Evolutionary conservation across 2,797 vertebrate genomes (phyloP).

Genomic region (Amazonetta brasiliensis): DNA sequence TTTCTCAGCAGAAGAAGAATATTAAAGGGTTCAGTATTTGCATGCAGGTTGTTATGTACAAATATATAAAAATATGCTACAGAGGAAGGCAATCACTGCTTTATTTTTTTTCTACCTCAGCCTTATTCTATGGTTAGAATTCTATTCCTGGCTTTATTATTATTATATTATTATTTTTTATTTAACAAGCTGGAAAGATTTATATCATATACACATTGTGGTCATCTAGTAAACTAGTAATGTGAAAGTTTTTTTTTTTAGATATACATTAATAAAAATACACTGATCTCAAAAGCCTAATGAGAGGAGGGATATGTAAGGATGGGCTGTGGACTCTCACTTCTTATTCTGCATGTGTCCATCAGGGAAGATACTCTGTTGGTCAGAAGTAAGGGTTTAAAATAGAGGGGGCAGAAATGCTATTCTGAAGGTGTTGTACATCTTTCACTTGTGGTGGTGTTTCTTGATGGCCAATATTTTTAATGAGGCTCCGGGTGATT

Average conservation of each 20-base stretch:
- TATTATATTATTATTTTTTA: background rate
- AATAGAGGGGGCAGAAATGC: background rate
- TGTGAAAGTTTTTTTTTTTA: too few relatives aligned
- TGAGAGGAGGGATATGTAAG: background rate
- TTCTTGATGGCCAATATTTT: conserved; percentile 1
- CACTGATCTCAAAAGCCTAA: background rate
- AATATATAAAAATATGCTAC: background rate
- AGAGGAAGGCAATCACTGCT: background rate
- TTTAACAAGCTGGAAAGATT: background rate
- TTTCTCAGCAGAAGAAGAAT: background rate
- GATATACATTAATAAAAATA: background rate
- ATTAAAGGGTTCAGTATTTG: background rate
- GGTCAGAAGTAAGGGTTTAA: background rate
- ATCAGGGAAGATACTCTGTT: background rate
- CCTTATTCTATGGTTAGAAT: background rate
- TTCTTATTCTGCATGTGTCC: background rate
- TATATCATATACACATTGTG: background rate
- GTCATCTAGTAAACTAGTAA: background rate
- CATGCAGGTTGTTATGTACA: background rate
- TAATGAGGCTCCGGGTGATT: background rate
- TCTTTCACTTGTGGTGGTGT: background rate
- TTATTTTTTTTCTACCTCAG: background rate
- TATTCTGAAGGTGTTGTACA: background rate
- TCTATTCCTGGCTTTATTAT: background rate
- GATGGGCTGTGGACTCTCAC: background rate